Conservation (phyloP, 2,888 invertebrate species). For the Heliconius sara region DNA sequence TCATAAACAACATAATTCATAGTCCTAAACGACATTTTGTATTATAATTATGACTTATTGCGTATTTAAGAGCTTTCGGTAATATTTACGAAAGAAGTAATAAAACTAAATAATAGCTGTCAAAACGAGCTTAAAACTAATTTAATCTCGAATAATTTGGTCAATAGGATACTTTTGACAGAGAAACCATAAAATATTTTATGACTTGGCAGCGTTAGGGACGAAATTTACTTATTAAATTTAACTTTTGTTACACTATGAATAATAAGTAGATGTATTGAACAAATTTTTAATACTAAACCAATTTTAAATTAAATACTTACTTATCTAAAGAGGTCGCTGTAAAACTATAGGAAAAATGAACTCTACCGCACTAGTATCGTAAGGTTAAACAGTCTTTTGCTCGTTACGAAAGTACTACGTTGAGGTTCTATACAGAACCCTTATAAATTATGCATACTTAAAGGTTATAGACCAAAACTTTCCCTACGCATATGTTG, state of each 20-base stretch:
- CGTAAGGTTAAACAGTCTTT: conserved; percentile 8
- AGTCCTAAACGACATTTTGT: neutral
- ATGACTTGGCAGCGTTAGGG: neutral
- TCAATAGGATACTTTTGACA: conserved; percentile 1
- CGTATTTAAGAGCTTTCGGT: neutral
- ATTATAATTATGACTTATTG: neutral
- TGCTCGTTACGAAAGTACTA: conserved; percentile 13
- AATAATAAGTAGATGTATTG: neutral
- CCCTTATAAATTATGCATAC: conserved; percentile 29
- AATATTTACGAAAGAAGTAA: neutral
- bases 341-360: no score
- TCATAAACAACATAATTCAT: neutral
- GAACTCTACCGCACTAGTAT: neutral
- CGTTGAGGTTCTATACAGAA: conserved; percentile 9
- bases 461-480: conserved; percentile 19
- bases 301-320: neutral
- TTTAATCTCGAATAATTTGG: conserved; percentile 4
- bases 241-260: neutral
- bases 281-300: neutral
- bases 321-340: no score
- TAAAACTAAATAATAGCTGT: neutral
- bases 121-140: neutral
- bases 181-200: neutral
- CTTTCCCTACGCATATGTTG: conserved; percentile 9
- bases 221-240: neutral